Evolutionary conservation across 2,797 vertebrate genomes (phyloP), one percentile per base, ranked within the genome.

Genomic region (Aeoliscus strigatus): DNA sequence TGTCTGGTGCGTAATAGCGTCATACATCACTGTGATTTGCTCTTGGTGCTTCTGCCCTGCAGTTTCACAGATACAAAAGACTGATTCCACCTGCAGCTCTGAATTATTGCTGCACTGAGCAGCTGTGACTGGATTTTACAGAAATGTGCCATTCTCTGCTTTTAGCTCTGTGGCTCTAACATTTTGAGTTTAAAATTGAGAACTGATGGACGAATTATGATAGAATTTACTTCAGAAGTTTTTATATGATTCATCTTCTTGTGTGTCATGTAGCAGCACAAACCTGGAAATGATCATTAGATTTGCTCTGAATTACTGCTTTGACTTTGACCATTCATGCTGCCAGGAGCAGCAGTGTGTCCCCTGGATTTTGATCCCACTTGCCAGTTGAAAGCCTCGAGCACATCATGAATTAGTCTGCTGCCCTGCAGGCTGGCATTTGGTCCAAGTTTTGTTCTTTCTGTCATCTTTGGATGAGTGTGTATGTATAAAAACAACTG

Each of bases 1-100:
- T 78, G 73, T 80, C 76, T 54, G 44, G 48, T n/a, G 35, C 30
- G 37, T 76, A 78, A 82, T 76, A 48, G 72, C 28, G 2, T 75
- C 71, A 46, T 82, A 56, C 39, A 77, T 81, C 79, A 78, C 49
- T 1, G 33, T 26, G 51, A 39, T 58, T 66, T 46, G 56, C 65
- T 73, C 66, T 54, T 66, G 69, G 45, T 55, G 64, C 51, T 48
- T 44, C 41, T 68, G 62, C 39, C 63, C 73, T 51, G 73, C 63
- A 64, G 72, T 62, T 60, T 46, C 57, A 54, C 50, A 37, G 46
- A 65, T 30, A 60, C 56, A 2, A 60, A 23, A 60, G 67, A 72
- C 62, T 39, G 54, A 75, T 66, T 74, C 70, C 67, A 76, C 67
- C 75, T 70, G 72, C 65, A 60, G 63, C 65, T 36, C 35, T 11